phyloP scores from a whole-genome alignment of 2,888 invertebrate genomes.

The Linnaemya vulpina region DNA sequence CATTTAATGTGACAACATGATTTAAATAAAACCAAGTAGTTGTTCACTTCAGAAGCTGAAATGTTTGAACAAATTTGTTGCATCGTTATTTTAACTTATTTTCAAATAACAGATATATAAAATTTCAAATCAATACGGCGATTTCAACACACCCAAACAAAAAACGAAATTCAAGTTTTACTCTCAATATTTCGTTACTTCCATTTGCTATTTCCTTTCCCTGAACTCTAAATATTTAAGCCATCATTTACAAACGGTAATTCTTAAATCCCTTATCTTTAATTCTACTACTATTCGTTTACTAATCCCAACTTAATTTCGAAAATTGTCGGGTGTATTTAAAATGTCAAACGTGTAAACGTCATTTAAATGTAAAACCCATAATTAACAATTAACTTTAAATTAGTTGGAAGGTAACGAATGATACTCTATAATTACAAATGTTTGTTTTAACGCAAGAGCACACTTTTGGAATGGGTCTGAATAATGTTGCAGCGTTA shows the following conservation, averaged over 20 bases:
- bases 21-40: too few relatives aligned
- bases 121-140: too few relatives aligned
- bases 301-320: constrained; percentile 38
- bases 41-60: too few relatives aligned
- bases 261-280: constrained; percentile 19
- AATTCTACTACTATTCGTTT: constrained; percentile 1
- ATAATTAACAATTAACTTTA: constrained; percentile 69
- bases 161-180: background rate
- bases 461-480: constrained; percentile 1
- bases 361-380: constrained; percentile 64
- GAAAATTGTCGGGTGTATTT: constrained; percentile 46
- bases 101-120: too few relatives aligned
- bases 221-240: background rate
- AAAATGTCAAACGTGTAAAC: constrained; percentile 51
- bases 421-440: constrained; percentile 61
- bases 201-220: too few relatives aligned
- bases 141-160: background rate
- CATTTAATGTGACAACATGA: too few relatives aligned
- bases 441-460: constrained; percentile 24
- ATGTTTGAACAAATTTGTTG: too few relatives aligned
- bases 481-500: background rate
- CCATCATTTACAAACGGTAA: background rate
- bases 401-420: constrained; percentile 51
- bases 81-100: too few relatives aligned
- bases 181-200: too few relatives aligned